Evolutionary conservation across 2,888 invertebrate genomes (phyloP).

Genomic region (Abscondita cerata): DNA sequence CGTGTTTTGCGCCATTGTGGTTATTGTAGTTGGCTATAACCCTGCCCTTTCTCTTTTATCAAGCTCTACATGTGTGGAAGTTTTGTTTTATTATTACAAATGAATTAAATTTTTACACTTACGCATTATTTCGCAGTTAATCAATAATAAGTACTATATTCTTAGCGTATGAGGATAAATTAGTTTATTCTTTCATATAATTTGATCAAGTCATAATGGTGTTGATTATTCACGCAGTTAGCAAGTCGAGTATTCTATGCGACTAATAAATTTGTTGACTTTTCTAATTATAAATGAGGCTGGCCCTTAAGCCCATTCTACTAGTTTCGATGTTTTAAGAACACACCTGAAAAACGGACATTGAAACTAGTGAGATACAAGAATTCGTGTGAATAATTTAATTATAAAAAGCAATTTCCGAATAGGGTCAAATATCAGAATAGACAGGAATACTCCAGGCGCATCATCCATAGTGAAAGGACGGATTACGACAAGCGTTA

Average conservation of each 20-base stretch:
- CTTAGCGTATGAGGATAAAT: too few relatives aligned
- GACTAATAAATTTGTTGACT: too few relatives aligned
- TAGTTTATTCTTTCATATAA: too few relatives aligned
- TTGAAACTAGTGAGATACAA: neutral
- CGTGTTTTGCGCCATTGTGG: slow-evolving; percentile 55
- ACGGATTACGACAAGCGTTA: slow-evolving; percentile 53
- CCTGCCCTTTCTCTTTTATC: slow-evolving; percentile 55
- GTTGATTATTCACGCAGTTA: too few relatives aligned
- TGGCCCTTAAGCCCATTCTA: too few relatives aligned
- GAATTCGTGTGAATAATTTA: slow-evolving; percentile 36
- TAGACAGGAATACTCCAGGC: slow-evolving; percentile 30
- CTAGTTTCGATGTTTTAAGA: too few relatives aligned
- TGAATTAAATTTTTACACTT: slow-evolving; percentile 7
- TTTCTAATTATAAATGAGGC: too few relatives aligned
- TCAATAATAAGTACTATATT: neutral
- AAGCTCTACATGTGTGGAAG: slow-evolving; percentile 51
- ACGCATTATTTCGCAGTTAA: neutral
- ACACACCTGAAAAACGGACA: too few relatives aligned
- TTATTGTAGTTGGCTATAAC: slow-evolving; percentile 52
- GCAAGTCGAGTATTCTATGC: too few relatives aligned
- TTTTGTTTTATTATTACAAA: slow-evolving; percentile 48
- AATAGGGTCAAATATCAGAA: slow-evolving; percentile 40
- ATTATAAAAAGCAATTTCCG: slow-evolving; percentile 46
- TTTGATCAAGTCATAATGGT: too few relatives aligned
- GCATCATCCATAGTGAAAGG: slow-evolving; percentile 43